These are phyloP conservation scores for Sebastiscus tertius DNA, from an alignment of 2,797 vertebrate genomes.

Conservation along the genomic window DNA sequence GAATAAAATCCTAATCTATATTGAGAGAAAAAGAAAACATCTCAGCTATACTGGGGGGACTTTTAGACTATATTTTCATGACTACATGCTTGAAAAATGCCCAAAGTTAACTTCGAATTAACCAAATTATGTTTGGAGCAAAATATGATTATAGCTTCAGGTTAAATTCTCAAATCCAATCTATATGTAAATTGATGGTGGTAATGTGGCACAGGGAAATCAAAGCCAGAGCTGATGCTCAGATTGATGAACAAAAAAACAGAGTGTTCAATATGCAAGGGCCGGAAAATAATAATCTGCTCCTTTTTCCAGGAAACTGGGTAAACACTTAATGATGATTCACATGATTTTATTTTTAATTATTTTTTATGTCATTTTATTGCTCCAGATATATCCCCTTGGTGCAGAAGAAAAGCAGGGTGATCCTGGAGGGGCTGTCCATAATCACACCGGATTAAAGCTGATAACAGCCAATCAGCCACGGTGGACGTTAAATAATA, in stretches of 20 bases:
- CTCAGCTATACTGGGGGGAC: neutral
- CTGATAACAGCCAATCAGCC: constrained; percentile 72
- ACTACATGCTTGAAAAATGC: constrained; percentile 39
- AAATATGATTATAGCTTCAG: constrained; percentile 84
- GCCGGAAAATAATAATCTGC: constrained; percentile 62
- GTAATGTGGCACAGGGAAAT: constrained; percentile 79
- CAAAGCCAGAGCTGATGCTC: constrained; percentile 77
- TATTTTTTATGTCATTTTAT: neutral
- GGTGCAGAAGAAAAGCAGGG: constrained; percentile 18
- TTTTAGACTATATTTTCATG: neutral
- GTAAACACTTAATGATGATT: constrained; percentile 25
- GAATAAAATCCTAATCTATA: neutral
- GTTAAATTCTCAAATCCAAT: constrained; percentile 86
- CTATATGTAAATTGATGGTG: constrained; percentile 85
- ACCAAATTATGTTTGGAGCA: constrained; percentile 78
- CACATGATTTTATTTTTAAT: neutral
- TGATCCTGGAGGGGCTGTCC: constrained; percentile 31
- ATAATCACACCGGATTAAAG: constrained; percentile 70
- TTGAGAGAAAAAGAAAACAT: neutral
- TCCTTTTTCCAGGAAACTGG: constrained; percentile 25
- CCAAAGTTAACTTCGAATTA: constrained; percentile 71
- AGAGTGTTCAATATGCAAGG: constrained; percentile 49
- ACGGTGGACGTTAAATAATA: constrained; percentile 74
- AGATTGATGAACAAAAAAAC: constrained; percentile 79
- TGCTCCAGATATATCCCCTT: neutral